phyloP scores from a whole-genome alignment of 2,113 vertebrate genomes.

The Tympanuchus pallidicinctus region DNA sequence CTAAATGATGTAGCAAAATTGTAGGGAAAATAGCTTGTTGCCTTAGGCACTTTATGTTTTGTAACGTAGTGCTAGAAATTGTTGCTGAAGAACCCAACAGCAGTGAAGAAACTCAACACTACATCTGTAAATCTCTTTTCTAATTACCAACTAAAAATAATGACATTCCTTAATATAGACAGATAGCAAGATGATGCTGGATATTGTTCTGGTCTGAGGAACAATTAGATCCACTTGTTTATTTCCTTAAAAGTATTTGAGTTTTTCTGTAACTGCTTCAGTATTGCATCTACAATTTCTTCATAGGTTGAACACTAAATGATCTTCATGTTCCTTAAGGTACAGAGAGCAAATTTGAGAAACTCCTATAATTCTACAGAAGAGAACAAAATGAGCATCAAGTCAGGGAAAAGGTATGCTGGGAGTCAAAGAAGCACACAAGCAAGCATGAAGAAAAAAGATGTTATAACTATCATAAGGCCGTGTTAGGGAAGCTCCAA shows the following conservation, averaged over 20 bases:
- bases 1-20: not conserved
- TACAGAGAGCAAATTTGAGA: not conserved
- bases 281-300: not conserved
- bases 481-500: not conserved
- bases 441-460: not conserved
- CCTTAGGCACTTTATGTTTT: not conserved
- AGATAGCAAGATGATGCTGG: not conserved
- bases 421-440: not conserved
- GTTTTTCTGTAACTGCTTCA: not conserved
- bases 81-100: not conserved
- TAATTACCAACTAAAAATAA: not conserved
- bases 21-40: not conserved
- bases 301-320: accelerated
- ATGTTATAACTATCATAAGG: not conserved
- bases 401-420: not conserved
- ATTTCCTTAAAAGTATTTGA: not conserved
- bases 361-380: not conserved
- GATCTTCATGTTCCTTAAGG: not conserved
- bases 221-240: not conserved
- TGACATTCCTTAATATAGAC: not conserved
- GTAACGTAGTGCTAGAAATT: not conserved
- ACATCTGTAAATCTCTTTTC: not conserved
- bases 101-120: not conserved
- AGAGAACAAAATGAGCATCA: not conserved
- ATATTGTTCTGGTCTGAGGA: not conserved